Percentiles rank a stretch among this genome's conserved stretches.
Evolutionary conservation across 1,140 invertebrate genomes (phyloP).

Genomic region (Pogonognathellus flavescens): DNA sequence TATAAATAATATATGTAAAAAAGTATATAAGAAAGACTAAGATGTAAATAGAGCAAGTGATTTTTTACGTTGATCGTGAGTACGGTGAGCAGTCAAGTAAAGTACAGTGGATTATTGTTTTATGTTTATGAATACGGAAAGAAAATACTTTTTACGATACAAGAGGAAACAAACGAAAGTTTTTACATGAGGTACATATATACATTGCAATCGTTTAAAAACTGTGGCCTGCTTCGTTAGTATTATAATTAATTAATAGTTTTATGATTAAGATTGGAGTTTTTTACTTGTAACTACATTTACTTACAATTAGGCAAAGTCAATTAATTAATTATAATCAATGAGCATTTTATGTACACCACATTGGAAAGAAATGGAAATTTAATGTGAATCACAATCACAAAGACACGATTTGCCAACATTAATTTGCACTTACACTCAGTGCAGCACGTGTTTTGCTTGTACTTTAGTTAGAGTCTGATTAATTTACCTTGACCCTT

Average conservation of each 20-base stretch:
- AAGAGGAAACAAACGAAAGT: background rate
- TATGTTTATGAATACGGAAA: background rate
- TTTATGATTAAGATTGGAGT: background rate
- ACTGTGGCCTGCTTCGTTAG: too few relatives aligned
- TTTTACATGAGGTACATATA: too few relatives aligned
- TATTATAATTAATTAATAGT: too few relatives aligned
- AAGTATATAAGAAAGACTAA: slow-evolving; percentile 17
- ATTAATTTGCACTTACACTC: slow-evolving; percentile 35
- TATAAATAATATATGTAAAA: background rate
- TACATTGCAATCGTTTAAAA: too few relatives aligned
- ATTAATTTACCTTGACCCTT: slow-evolving; percentile 90
- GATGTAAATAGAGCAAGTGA: background rate
- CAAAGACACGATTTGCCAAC: slow-evolving; percentile 37
- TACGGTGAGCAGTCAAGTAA: background rate
- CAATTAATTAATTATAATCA: background rate
- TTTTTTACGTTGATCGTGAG: background rate
- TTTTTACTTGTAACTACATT: background rate
- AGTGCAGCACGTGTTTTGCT: slow-evolving; percentile 30
- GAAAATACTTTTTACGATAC: background rate
- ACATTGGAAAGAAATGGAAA: slow-evolving; percentile 3
- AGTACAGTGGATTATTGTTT: background rate
- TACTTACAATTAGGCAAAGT: background rate
- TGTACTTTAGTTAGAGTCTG: slow-evolving; percentile 43
- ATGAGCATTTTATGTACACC: background rate
- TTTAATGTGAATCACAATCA: slow-evolving; percentile 28